Base-by-base conservation (phyloP, 2,113 vertebrate genomes). In the Eretmochelys imbricata region DNA sequence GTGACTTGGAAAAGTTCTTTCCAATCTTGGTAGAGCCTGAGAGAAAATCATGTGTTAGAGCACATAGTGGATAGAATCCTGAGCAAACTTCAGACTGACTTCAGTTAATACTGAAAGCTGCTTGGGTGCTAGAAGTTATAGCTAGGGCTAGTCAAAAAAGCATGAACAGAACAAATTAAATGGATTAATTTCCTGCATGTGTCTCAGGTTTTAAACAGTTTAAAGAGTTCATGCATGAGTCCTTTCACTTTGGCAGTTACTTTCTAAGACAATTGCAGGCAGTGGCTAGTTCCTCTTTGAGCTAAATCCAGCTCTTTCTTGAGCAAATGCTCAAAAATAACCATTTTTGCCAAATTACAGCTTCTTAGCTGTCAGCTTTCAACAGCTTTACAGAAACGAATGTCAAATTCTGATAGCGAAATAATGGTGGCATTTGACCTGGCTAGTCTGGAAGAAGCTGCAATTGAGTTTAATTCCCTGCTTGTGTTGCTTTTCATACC, bases 251-350 rank as follows among this genome's bases (percentile, higher is more conserved):
- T 14, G 14, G 87, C 95, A 78, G 92, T 96, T 90, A 35, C 57
- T 97, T 94, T 98, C 91, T 93, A 96, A 94, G 96, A 94, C 94
- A 98, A 84, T 97, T 89, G 20, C 78, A 96, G 95, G 97, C 97
- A 96, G 79, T 0, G 1, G 80, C 93, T 79, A 76, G 80, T 96
- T 96, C 89, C 95, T 96, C 62, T 78, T 20, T 80, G 92, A 91
- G 95, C 97, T 98, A 94, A 98, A 95, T 96, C 80, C 94, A 95
- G 84, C 95, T 95, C 92, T 93, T 97, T 96, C 93, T 87, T 84
- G 83, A 92, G 80, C 79, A 93, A 91, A 79, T 90, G 96, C 94
- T 97, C 94, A 94, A 96, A 97, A 98, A 97, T 97, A 96, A 88
- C 89, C 48, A 53, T 89, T n/a, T n/a, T 91, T 95, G 94, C 90